Conservation (phyloP, 2,113 vertebrate species). For the Thunnus maccoyii region DNA sequence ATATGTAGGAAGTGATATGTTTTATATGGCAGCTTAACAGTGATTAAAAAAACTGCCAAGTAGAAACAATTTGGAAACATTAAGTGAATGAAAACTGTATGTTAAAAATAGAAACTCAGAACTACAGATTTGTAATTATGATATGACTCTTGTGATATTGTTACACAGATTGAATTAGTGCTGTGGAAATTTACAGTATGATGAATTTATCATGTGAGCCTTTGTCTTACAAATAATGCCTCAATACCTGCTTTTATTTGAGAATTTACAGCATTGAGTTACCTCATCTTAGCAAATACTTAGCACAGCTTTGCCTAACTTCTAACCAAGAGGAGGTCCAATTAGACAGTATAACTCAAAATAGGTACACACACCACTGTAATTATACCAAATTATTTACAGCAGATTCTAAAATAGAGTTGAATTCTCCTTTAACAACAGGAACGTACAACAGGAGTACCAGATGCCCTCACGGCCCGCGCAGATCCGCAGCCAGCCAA, state of each 20-base stretch:
- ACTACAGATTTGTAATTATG: too few species aligned
- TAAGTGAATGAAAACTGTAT: too few species aligned
- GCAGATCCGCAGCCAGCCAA: slow-evolving; percentile 21
- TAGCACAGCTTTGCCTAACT: background rate
- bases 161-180: too few species aligned
- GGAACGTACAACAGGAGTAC: slow-evolving; percentile 15
- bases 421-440: slow-evolving; percentile 53
- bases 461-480: slow-evolving; percentile 9
- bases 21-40: too few species aligned
- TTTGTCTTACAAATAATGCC: too few species aligned
- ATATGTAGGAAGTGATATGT: too few species aligned
- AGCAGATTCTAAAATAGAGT: slow-evolving; percentile 25
- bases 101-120: too few species aligned
- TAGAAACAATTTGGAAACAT: too few species aligned
- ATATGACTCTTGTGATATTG: too few species aligned
- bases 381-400: slow-evolving; percentile 35
- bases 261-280: background rate
- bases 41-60: too few species aligned
- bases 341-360: slow-evolving; percentile 6
- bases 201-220: too few species aligned
- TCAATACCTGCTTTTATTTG: background rate
- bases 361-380: background rate
- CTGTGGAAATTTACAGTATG: too few species aligned
- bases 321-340: slow-evolving; percentile 9
- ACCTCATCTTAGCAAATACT: background rate